Evolutionary conservation across 2,888 invertebrate species (phyloP).

Genomic region (Mimas tiliae): DNA sequence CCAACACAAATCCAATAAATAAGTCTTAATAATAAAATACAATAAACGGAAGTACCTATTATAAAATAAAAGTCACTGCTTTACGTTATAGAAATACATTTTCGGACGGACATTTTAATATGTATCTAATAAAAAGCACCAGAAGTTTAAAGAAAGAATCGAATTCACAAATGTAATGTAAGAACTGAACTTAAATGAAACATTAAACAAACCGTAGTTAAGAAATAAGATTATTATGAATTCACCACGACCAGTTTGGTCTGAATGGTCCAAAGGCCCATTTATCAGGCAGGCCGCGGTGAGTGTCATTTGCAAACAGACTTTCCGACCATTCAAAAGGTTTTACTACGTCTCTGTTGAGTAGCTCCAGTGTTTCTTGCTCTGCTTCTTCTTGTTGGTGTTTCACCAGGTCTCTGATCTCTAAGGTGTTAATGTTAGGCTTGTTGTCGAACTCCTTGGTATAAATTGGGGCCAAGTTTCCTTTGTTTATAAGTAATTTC

Average conservation of each 20-base stretch:
- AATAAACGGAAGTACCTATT: constrained; percentile 32
- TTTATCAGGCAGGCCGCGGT: constrained; percentile 89
- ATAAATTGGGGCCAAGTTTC: constrained; percentile 71
- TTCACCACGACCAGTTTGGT: constrained; percentile 86
- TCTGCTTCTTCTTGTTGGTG: constrained; percentile 69
- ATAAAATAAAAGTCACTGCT: constrained; percentile 32
- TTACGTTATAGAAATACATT: not conserved
- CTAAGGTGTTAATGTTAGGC: constrained; percentile 63
- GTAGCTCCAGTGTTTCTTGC: constrained; percentile 62
- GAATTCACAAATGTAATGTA: constrained; percentile 2
- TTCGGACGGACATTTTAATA: not conserved
- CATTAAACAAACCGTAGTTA: not conserved
- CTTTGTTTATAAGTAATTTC: constrained; percentile 62
- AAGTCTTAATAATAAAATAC: constrained; percentile 38
- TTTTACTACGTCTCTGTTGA: constrained; percentile 65
- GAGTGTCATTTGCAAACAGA: constrained; percentile 85
- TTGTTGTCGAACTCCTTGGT: constrained; percentile 74
- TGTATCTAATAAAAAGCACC: not conserved
- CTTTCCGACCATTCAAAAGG: constrained; percentile 92
- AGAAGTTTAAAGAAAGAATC: not conserved
- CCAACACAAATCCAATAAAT: constrained; percentile 56
- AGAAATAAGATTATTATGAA: constrained; percentile 36
- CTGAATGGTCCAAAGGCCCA: constrained; percentile 88
- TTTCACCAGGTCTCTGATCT: constrained; percentile 69
- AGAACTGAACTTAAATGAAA: not conserved